Evolutionary conservation across 2,113 vertebrate species (phyloP), one percentile per base, ranked within the genome.

Genomic region (Vimba vimba): DNA sequence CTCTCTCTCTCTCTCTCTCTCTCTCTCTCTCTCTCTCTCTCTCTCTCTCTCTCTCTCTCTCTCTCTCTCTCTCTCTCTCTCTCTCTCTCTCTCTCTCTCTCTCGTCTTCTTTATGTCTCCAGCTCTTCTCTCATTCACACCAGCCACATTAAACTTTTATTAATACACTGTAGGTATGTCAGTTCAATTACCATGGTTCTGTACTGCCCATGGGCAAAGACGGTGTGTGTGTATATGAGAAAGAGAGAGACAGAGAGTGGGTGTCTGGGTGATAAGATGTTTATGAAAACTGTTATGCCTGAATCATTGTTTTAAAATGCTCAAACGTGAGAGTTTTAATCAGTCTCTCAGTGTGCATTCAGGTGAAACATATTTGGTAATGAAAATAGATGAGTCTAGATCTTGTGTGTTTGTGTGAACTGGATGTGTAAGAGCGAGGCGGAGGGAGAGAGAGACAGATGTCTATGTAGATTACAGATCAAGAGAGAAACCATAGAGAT

Each of bases 151-250:
- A 90, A 84, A 83, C 85, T 83, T 79, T 86, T 86, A 87, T 89
- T 93, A 91, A 87, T 90, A 87, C 87, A 86, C 80, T 73, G 77
- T 74, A 90, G 89, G 88, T 91, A 75, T 52, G 71, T 87, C 85
- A 83, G 89, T 83, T 89, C 79, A 88, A 86, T 92, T 91, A 92
- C 90, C 87, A 75, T 23, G 43, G 47, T 57, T 79, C 50, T 74
- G 62, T 64, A 77, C 59, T 50, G 82, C 78, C 83, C 79, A 57
- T 69, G 77, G 88, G 86, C 62, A 74, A 55, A 66, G 75, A 82
- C 39, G 4, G 59, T 71, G 23, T 84, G 79, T 86, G 84, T 57
- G 83, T 59, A 62, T 43, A 76, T 83, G 85, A 62, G 25, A 52
- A 19, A 52, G n/a, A 55, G 59, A 82, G 10, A 50, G 43, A 50